Evolutionary conservation across 2,113 vertebrate genomes (phyloP).

Genomic region (Trachemys scripta): DNA sequence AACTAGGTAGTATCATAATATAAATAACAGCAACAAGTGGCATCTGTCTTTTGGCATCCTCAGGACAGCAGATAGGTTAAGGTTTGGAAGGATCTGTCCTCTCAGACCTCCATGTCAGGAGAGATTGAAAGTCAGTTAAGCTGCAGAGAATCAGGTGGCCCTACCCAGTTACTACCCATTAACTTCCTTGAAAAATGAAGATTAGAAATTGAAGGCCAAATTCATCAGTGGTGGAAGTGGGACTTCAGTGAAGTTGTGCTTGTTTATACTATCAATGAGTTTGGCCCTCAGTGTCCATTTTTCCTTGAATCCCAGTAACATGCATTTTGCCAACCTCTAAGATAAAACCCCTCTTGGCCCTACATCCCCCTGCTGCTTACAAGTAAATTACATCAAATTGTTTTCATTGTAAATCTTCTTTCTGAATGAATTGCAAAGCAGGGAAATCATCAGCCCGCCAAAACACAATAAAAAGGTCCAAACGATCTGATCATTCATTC

Average conservation of each 20-base stretch:
- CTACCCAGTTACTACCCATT: background rate
- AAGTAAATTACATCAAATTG: background rate
- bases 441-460: background rate
- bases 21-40: background rate
- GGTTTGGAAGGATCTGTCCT: background rate
- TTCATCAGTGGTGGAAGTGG: background rate
- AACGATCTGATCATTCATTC: conserved; percentile 54
- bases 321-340: background rate
- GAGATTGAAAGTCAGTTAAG: background rate
- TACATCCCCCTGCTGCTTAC: background rate
- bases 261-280: background rate
- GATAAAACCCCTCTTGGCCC: background rate
- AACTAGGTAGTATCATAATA: background rate
- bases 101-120: background rate
- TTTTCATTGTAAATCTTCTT: background rate
- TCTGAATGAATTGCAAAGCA: conserved; percentile 33
- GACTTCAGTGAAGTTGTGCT: background rate
- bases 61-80: background rate
- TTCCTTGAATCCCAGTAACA: background rate
- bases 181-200: background rate
- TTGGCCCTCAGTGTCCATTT: background rate
- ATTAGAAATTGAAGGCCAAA: background rate
- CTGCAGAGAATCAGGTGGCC: background rate
- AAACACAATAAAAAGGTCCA: conserved; percentile 33
- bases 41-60: background rate